Evolutionary conservation across 2,888 invertebrate species (phyloP), one percentile per base, ranked within the genome.

Genomic region (Agelastica alni): DNA sequence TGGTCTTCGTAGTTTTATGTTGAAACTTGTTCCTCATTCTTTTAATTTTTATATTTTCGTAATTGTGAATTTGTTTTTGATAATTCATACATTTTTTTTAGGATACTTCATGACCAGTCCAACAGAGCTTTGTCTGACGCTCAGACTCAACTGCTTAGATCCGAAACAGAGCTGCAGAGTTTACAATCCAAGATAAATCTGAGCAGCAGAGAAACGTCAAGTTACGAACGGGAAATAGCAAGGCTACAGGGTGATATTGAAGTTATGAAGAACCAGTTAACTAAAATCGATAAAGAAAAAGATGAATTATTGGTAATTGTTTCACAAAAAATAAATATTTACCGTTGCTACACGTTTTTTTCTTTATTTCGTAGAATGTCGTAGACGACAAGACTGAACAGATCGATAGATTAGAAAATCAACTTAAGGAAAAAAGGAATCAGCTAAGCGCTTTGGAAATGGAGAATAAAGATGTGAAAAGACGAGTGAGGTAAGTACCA

Each of bases 21-120:
- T n/a, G n/a, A n/a, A n/a, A n/a, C n/a, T n/a, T n/a, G n/a, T n/a
- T n/a, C n/a, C n/a, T n/a, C n/a, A n/a, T 4, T 9, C 31, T 45
- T 45, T 10, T 9, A 45, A n/a, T 32, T 14, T 32, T 20, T 18
- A 41, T n/a, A n/a, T n/a, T 18, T 16, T 3, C 12, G 6, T n/a
- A 5, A 16, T 36, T 36, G 9, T 9, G 10, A 28, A 6, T 9
- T 7, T 18, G 7, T 42, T 17, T 17, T 4, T 20, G n/a, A 42
- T 17, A 26, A 12, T 26, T 32, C 22, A n/a, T 39, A 31, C 30
- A 31, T 44, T 51, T 55, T 53, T 55, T 58, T 14, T 53, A 91
- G 89, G 74, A 81, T 85, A 60, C 78, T 89, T 42, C 89, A 91
- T 68, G 83, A 88, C 66, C 89, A 91, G 79, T 87, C 88, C 3